Base-by-base conservation (phyloP, 2,797 vertebrate species). In the Tadarida brasiliensis region DNA sequence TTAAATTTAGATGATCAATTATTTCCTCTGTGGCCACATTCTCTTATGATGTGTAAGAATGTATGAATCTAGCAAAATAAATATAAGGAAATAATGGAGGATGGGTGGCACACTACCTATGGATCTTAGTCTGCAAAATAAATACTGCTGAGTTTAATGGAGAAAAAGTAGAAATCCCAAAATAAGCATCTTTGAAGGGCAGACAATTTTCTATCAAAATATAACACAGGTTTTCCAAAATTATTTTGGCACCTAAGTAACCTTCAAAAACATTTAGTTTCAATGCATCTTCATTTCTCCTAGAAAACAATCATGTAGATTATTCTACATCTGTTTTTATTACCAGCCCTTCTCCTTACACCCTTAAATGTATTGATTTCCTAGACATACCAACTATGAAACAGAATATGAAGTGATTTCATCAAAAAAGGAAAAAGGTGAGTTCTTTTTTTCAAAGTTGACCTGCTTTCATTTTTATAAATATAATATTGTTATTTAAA, bases 21-120 rank as follows among this genome's bases (percentile, higher is more conserved):
- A 67, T 92, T 83, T 95, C 70, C 67, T 87, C 61, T 70, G 44
- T 39, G 57, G 59, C 30, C 22, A 70, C 77, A 47, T 91, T 57
- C 20, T 94, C 49, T 81, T 71, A 68, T 33, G 93, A 77, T 70
- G 76, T 82, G 10, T 56, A 91, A 47, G 82, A 90, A 85, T 93
- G 11, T 87, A 85, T n/a, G 20, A 94, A 78, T 65, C 86, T 73
- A 74, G 63, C 44, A 80, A 93, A 95, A 94, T 95, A 95, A 94
- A 91, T 95, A 24, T 80, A 78, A 76, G 78, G 86, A 91, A 90
- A 56, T 95, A 82, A 65, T 84, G 16, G n/a, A 87, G 73, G 56
- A 63, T 80, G 33, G 56, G 65, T 90, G 61, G 1, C 33, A 87
- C 87, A 76, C 7, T 67, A 67, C n/a, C 30, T 65, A 59, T 11